Conservation (phyloP, 2,113 vertebrate genomes). For the Ascaphus truei region DNA sequence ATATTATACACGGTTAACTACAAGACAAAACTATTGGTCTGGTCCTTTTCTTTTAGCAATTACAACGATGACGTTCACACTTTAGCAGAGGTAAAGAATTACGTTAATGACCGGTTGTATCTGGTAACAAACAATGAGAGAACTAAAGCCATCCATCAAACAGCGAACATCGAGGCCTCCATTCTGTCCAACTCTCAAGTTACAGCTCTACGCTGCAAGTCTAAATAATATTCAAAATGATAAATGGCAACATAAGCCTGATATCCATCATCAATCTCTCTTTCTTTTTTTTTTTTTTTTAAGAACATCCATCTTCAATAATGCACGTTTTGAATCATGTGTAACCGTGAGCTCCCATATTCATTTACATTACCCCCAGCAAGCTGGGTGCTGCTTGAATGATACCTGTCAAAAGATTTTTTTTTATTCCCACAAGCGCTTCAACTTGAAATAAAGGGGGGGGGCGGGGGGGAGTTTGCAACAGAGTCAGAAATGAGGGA, state of each 20-base stretch:
- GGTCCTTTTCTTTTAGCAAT: too few relatives aligned
- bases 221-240: conserved; percentile 99
- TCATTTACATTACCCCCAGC: conserved; percentile 78
- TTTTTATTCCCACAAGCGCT: conserved; percentile 35
- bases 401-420: conserved; percentile 75
- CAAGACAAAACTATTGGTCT: too few relatives aligned
- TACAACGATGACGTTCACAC: conserved; percentile 9
- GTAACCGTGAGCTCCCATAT: conserved; percentile 79
- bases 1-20: too few relatives aligned
- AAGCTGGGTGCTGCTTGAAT: conserved; percentile 74
- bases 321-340: conserved; percentile 85
- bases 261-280: conserved; percentile 98
- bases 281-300: too few relatives aligned
- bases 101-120: conserved; percentile 71
- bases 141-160: conserved; percentile 86
- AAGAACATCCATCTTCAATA: conserved; percentile 97
- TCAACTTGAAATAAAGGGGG: conserved; percentile 18
- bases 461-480: conserved; percentile 1
- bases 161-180: conserved; percentile 73
- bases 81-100: conserved; percentile 46
- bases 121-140: conserved; percentile 85
- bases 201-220: conserved; percentile 97
- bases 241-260: conserved; percentile 90
- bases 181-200: conserved; percentile 91
- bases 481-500: conserved; percentile 5